Conservation (phyloP, 2,797 vertebrate species). For the Spinus pinus region DNA sequence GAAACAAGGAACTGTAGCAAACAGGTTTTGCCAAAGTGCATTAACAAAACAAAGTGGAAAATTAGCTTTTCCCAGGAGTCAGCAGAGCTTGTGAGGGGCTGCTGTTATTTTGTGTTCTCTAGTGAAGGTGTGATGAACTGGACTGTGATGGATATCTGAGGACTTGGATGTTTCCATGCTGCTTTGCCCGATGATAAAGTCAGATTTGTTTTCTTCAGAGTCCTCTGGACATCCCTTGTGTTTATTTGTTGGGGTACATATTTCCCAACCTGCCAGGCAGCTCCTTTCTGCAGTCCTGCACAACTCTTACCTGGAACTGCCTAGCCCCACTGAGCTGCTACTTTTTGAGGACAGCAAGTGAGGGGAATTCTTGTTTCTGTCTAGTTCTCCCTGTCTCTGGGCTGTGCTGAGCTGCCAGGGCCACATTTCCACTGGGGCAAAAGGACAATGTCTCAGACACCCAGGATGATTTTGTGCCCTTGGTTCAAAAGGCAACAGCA, state of each 20-base stretch:
- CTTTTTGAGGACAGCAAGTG: background rate
- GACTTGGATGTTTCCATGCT: background rate
- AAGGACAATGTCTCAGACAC: background rate
- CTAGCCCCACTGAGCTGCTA: background rate
- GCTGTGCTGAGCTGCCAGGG: background rate
- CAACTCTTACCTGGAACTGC: background rate
- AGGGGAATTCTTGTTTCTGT: background rate
- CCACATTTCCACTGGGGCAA: background rate
- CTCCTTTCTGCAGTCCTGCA: background rate
- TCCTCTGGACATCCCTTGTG: accelerated
- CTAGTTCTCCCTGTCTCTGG: background rate
- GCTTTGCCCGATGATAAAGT: background rate
- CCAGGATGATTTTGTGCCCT: background rate
- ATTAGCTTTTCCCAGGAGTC: background rate
- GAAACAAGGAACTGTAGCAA: background rate
- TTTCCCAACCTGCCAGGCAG: background rate
- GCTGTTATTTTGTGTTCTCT: background rate
- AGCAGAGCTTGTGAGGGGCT: background rate
- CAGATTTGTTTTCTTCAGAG: background rate
- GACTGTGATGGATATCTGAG: background rate
- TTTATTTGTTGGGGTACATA: accelerated
- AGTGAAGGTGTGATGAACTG: background rate
- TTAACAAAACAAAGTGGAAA: background rate
- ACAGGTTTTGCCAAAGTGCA: background rate
- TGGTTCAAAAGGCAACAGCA: background rate